Base-by-base conservation (phyloP, 2,113 vertebrate genomes). In the Zosterops pallidus region DNA sequence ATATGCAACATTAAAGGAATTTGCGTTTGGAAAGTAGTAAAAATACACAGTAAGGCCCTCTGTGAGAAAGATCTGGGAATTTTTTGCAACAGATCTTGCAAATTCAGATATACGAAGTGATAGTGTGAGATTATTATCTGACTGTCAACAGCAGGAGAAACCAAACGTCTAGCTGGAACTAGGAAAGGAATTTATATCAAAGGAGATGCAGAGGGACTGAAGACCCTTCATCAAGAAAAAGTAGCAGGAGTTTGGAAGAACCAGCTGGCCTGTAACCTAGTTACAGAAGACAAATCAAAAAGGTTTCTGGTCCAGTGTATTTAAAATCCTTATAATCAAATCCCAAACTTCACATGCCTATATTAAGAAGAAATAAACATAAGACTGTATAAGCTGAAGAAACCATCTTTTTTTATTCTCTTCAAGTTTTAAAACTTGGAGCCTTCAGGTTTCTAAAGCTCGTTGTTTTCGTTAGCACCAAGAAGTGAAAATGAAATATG, bases 21-120 rank as follows among this genome's bases (percentile, higher is more conserved):
- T 29, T 90, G 72, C 63, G 42, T 89, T 95, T 86, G 86, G 78
- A 94, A 89, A 80, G 57, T n/a, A 88, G 89, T 69, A 57, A 76
- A 95, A 93, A 90, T 49, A 86, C 3, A 31, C 62, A 92, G 79
- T 53, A 64, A 92, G 86, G 64, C 35, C 50, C 25, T 83, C 39
- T 35, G 56, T 76, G 80, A 95, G 75, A 86, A 94, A 90, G 78
- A 68, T 67, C 65, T 23, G 44, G 35, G 68, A 62, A 13, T 83
- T 87, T 95, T 91, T 89, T 35, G 67, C 70, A 90, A 71, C 28
- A 86, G 60, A 78, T 83, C 68, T 90, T 70, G 78, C 64, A 92
- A 71, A 63, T 37, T 31, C 53, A 81, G 60, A 92, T 84, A 82
- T 39, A 93, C 0, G 0, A 92, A 93, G 52, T 80, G 60, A 94